phyloP scores from a whole-genome alignment of 1,140 invertebrate species.

The Sminthurinus signatus region DNA sequence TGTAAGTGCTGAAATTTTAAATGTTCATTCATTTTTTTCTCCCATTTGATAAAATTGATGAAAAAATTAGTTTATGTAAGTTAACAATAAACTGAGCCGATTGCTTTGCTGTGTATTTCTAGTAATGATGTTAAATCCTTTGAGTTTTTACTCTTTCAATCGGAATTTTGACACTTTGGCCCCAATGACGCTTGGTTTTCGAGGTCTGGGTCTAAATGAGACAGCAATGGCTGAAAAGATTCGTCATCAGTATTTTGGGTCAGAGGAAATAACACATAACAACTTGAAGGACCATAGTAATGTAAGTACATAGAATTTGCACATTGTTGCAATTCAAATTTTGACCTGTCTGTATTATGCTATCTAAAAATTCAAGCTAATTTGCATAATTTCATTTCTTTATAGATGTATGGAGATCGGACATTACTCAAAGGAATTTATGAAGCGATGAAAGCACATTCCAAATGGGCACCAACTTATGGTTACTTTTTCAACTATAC shows the following conservation, averaged over 20 bases:
- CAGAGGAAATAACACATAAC: neutral
- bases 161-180: neutral
- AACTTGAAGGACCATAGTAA: neutral
- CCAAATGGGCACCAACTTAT: neutral
- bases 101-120: too few species aligned
- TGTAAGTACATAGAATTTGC: too few species aligned
- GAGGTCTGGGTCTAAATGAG: neutral
- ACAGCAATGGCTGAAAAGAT: neutral
- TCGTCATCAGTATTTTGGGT: neutral
- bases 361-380: too few species aligned
- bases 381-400: neutral
- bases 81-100: too few species aligned
- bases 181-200: neutral
- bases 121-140: neutral
- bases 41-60: too few species aligned
- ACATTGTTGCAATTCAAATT: too few species aligned
- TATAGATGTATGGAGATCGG: conserved; percentile 3
- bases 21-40: too few species aligned
- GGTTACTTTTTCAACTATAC: conserved; percentile 2
- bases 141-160: neutral
- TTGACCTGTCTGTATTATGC: too few species aligned
- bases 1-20: too few species aligned
- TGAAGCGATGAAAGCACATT: neutral
- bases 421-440: neutral
- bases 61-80: too few species aligned